Evolutionary conservation across 2,888 invertebrate species (phyloP), one percentile per base, ranked within the genome.

Genomic region (Coecobrya sp.): DNA sequence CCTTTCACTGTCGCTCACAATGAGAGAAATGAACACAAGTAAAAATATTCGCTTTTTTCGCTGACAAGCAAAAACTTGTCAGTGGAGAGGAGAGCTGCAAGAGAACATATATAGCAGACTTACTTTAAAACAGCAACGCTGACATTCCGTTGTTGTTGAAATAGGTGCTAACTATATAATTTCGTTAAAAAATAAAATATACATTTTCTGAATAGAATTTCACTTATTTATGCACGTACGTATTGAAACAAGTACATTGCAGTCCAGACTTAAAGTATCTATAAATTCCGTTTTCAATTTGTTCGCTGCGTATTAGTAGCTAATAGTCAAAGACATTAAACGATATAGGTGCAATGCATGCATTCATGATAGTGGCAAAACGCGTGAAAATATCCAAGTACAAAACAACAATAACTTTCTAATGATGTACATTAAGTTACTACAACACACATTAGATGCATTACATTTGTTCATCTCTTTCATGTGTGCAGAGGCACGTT

Each of bases 1-100:
- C n/a, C 68, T 30, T 10, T 73, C 13, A n/a, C 5, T 76, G 22
- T 76, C 45, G 19, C 49, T 76, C 76, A 76, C 49, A 49, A 13
- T n/a, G 10, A n/a, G 27, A 68, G 1, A 68, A 27, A 7, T 11
- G 16, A 65, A 27, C 65, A 65, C 3, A 65, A 30, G 16, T n/a
- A 3, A 70, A 70, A 70, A 70, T 36, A 70, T 65, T 65, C 19
- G 25, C 11, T 22, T 25, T 65, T 19, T 65, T n/a, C n/a, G 25
- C 27, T 27, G 13, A 27, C 27, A 19, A n/a, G 65, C 19, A 1
- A 36, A 36, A 65, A 11, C 7, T 8, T 59, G 59, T 59, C 59
- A 1, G 59, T 19, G 59, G 4, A 19, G 59, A 0, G 2, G 19
- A 59, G n/a, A n/a, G n/a, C n/a, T n/a, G n/a, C 2, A 16, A 10